Base-by-base conservation (phyloP, 2,888 invertebrate genomes). In the Aphidoletes aphidimyza region DNA sequence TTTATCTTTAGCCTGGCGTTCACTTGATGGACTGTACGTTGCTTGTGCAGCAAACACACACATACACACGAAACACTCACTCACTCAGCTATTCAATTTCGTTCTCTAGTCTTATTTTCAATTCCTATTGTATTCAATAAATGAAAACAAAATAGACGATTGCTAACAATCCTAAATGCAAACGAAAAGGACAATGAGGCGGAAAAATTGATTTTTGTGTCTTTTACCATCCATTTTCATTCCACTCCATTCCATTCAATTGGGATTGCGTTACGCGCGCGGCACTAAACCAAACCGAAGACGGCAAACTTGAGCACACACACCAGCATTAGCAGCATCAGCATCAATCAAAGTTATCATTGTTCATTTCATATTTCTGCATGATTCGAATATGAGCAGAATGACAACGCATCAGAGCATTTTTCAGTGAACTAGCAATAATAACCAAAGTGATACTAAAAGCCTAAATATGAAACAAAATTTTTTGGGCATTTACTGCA, bases 171-270 rank as follows among this genome's bases (percentile, higher is more conserved):
- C 17, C 69, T 2, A 69, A 69, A 69, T 69, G 69, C 69, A 69
- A 69, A 69, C 69, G 69, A 69, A 69, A 69, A 30, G 69, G 69
- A 69, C 34, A 69, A 69, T 69, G 34, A 69, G 30, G 69, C 69
- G 69, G 69, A 69, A 69, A 69, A 34, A 69, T 69, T 69, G 69
- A 69, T 69, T 69, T 54, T 8, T 47, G 2, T 47, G 8, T 19
- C 2, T 47, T 47, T 47, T 19, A 14, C 47, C 17, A 8, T 47
- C 47, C 17, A 2, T 54, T 19, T 69, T 30, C n/a, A 2, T 69
- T 0, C n/a, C 69, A 22, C 6, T 54, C 54, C 54, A 54, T 8
- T 54, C 22, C 22, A 47, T 54, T 54, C 54, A 22, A 54, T 54
- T 22, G 5, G 2, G 22, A 6, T 47, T 54, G 54, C 14, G 54